phyloP scores from a whole-genome alignment of 2,888 invertebrate genomes.

The Cerastis leucographa region DNA sequence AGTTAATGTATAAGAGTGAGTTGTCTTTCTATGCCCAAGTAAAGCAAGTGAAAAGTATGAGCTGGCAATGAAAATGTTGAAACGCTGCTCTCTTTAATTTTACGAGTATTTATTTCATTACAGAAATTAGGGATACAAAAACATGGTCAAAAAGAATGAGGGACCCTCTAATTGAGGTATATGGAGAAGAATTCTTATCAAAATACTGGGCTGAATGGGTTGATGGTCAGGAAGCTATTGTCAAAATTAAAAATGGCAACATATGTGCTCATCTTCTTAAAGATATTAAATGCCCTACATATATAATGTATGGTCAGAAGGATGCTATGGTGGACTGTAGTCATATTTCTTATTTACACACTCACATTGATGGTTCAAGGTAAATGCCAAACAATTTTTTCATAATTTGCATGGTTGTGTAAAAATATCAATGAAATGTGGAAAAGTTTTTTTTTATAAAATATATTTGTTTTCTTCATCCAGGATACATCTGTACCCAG shows the following conservation, averaged over 20 bases:
- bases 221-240: slow-evolving; percentile 91
- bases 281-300: slow-evolving; percentile 93
- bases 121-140: slow-evolving; percentile 93
- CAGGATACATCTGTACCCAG: slow-evolving; percentile 94
- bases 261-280: slow-evolving; percentile 92
- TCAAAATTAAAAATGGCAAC: slow-evolving; percentile 92
- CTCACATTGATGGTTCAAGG: slow-evolving; percentile 93
- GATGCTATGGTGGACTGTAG: slow-evolving; percentile 94
- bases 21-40: background rate
- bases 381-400: slow-evolving; percentile 70
- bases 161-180: slow-evolving; percentile 93
- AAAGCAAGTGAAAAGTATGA: background rate
- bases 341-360: slow-evolving; percentile 93
- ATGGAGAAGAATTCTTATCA: slow-evolving; percentile 93
- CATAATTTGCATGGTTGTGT: background rate
- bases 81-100: too few species aligned
- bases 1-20: slow-evolving; percentile 75
- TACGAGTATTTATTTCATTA: slow-evolving; percentile 62
- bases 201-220: slow-evolving; percentile 94
- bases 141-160: slow-evolving; percentile 95
- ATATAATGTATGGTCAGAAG: slow-evolving; percentile 95
- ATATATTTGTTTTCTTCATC: slow-evolving; percentile 71
- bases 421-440: slow-evolving; percentile 51
- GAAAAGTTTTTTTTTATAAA: too few species aligned
- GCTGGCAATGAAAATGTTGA: background rate